Evolutionary conservation across 2,888 invertebrate genomes (phyloP).

Genomic region (Dysmachus trigonus): DNA sequence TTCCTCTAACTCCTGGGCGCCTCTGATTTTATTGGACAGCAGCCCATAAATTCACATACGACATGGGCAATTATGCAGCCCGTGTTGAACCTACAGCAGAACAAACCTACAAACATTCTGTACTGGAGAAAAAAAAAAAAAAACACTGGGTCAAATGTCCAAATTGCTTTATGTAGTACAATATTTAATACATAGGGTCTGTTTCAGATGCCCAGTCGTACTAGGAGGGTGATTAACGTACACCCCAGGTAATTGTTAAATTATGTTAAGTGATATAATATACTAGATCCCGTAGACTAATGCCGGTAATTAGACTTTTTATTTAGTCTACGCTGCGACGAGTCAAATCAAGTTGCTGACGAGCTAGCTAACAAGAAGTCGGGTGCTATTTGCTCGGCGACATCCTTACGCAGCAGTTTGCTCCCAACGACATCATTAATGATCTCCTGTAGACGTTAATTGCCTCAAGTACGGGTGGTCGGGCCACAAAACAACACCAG

Average conservation of each 20-base stretch:
- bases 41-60: not conserved
- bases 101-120: not conserved
- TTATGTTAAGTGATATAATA: conserved; percentile 36
- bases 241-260: conserved; percentile 24
- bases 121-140: not conserved
- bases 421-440: conserved; percentile 1
- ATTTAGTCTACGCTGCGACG: not conserved
- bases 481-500: not conserved
- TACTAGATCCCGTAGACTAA: not conserved
- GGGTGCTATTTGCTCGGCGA: not conserved
- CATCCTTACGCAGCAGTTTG: not conserved
- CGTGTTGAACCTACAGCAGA: not conserved
- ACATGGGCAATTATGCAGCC: conserved; percentile 21
- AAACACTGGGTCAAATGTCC: not conserved
- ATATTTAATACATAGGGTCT: not conserved
- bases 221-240: not conserved
- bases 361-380: not conserved
- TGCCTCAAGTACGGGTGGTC: not conserved
- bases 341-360: not conserved
- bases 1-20: not conserved
- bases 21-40: not conserved
- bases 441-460: conserved; percentile 7
- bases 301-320: conserved; percentile 1
- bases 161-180: not conserved
- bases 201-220: not conserved